Evolutionary conservation across 2,797 vertebrate genomes (phyloP), one percentile per base, ranked within the genome.

Genomic region (Odontamblyopus lacepedii): DNA sequence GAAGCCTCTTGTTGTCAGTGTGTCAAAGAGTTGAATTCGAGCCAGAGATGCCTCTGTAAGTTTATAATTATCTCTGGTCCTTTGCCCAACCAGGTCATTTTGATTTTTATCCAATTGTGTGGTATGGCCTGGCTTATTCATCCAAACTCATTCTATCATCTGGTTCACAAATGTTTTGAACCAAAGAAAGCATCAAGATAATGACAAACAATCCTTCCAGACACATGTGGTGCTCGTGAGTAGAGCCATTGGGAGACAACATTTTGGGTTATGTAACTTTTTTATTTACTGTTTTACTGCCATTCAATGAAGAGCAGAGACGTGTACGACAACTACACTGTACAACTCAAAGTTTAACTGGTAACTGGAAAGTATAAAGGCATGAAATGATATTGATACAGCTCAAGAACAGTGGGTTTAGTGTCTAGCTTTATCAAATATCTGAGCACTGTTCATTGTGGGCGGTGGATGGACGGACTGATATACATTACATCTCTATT

Each of bases 11-110:
- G 76, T 76, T 74, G 79, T 83, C 80, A 83, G 75, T 60, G 66
- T 77, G 85, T 79, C 63, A 70, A 30, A 15, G 27, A 61, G 74
- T 77, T 87, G 83, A 91, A 83, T 86, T 88, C 84, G 83, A 73
- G 76, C 70, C 74, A 78, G 70, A 75, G 81, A 83, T 72, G 35
- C 88, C 86, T 72, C 72, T 67, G 56, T 67, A 63, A 80, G 63
- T 70, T 57, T 81, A 63, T 81, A 85, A 87, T 87, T 85, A 85
- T 72, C 79, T 83, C 55, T 69, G 66, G 63, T 76, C 56, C 44
- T 73, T 72, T 83, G 50, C 72, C 76, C 70, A 61, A 53, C 30
- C 2, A 11, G 68, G 69, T n/a, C 67, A 71, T 73, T 71, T 63
- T 26, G 6, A 72, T 56, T 66, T 59, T 67, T 68, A 73, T 63